Evolutionary conservation across 2,113 vertebrate genomes (phyloP).

Genomic region (Jacana jacana): DNA sequence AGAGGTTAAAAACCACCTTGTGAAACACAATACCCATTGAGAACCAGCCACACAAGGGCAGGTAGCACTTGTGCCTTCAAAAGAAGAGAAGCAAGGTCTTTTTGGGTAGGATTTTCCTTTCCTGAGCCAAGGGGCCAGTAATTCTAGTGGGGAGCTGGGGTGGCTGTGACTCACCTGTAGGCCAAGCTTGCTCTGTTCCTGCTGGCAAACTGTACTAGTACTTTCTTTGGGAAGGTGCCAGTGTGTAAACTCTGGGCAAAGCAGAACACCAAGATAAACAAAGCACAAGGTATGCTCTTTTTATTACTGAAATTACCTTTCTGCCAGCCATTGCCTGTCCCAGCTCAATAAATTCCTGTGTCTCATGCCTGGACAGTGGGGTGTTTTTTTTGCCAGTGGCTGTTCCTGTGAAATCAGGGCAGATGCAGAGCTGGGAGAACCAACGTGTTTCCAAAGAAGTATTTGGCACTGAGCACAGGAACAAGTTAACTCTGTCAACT

Average conservation of each 20-base stretch:
- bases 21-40: background rate
- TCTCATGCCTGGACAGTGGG: background rate
- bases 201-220: background rate
- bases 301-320: conserved; percentile 24
- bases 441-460: conserved; percentile 21
- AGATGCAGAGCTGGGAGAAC: conserved; percentile 15
- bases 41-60: background rate
- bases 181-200: background rate
- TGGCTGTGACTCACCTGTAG: background rate
- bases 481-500: conserved; percentile 11
- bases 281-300: conserved; percentile 17
- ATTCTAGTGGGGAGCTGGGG: background rate
- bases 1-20: background rate
- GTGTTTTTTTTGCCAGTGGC: background rate
- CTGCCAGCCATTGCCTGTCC: background rate
- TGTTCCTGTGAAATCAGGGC: conserved; percentile 1
- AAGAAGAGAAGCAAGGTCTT: background rate
- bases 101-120: background rate
- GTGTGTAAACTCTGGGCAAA: conserved; percentile 21
- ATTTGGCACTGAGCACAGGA: background rate
- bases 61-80: background rate
- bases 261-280: conserved; percentile 15
- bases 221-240: conserved; percentile 45
- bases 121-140: background rate
- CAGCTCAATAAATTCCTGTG: conserved; percentile 39